Conservation (phyloP, 2,888 invertebrate genomes). For the Pediacus dermestoides region DNA sequence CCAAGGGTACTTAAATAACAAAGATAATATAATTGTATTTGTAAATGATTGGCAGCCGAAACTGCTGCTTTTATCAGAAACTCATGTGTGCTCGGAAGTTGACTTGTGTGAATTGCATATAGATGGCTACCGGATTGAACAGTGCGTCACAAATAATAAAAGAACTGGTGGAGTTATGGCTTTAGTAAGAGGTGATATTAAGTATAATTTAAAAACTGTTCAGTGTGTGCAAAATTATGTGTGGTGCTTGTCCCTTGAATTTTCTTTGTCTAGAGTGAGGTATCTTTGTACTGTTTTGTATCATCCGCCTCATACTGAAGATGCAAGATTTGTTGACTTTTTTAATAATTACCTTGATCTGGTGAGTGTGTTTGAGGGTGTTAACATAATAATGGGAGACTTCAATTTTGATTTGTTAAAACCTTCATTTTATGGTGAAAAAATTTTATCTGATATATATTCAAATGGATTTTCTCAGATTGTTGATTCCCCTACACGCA, state of each 20-base stretch:
- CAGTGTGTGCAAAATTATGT: conserved; percentile 7
- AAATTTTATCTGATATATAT: conserved; percentile 4
- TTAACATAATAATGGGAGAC: conserved; percentile 10
- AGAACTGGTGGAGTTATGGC: conserved; percentile 13
- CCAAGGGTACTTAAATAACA: conserved; percentile 13
- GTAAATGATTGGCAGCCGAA: conserved; percentile 9
- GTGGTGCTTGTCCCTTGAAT: conserved; percentile 4
- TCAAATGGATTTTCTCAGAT: conserved; percentile 11
- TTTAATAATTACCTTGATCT: conserved; percentile 8
- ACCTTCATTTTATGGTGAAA: conserved; percentile 10
- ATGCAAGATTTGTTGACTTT: conserved; percentile 11
- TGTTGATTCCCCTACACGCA: conserved; percentile 7
- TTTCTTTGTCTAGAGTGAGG: neutral
- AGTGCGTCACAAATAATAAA: conserved; percentile 9
- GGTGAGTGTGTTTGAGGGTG: conserved; percentile 1
- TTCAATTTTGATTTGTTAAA: conserved; percentile 10
- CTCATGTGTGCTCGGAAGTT: conserved; percentile 9
- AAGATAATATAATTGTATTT: conserved; percentile 9
- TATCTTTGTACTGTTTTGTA: conserved; percentile 10
- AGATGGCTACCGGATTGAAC: conserved; percentile 8
- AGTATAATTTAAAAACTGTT: conserved; percentile 10
- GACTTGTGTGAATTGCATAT: conserved; percentile 7
- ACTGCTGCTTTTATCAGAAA: conserved; percentile 9
- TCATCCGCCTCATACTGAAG: conserved; percentile 11
- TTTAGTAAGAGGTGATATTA: conserved; percentile 7